phyloP scores from a whole-genome alignment of 2,888 invertebrate species.

The Scaptomyza cyrtandrae region DNA sequence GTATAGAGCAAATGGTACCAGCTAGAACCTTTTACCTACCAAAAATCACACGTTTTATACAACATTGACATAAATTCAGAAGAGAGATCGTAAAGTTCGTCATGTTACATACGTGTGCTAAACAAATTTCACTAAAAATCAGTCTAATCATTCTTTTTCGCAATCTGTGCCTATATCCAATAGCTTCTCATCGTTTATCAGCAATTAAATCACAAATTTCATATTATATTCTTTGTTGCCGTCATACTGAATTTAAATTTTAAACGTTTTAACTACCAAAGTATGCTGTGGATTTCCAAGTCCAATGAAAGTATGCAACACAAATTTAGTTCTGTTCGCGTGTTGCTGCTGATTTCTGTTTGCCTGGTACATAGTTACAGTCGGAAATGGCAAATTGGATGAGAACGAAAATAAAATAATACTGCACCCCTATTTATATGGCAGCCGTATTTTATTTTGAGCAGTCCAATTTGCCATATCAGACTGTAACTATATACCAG shows the following conservation, averaged over 20 bases:
- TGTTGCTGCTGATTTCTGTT: not conserved
- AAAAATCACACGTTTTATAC: slow-evolving; percentile 14
- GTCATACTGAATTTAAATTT: not conserved
- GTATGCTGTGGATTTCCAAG: not conserved
- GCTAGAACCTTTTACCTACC: not conserved
- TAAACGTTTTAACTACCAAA: not conserved
- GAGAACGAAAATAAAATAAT: too few species aligned
- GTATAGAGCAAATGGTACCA: slow-evolving; percentile 5
- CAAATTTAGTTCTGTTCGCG: not conserved
- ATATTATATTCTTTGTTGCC: not conserved
- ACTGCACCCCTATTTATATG: too few species aligned
- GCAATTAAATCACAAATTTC: not conserved
- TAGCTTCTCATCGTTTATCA: not conserved
- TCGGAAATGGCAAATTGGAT: not conserved
- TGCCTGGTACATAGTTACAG: too few species aligned
- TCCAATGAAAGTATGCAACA: not conserved
- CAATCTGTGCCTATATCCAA: not conserved
- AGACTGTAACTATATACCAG: too few species aligned
- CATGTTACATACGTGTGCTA: not conserved
- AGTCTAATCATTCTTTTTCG: slow-evolving; percentile 1
- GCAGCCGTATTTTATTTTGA: too few species aligned
- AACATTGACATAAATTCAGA: slow-evolving; percentile 4
- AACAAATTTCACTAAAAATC: slow-evolving; percentile 10
- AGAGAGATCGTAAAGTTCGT: slow-evolving; percentile 4
- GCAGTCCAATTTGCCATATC: too few species aligned